Evolutionary conservation across 2,888 invertebrate genomes (phyloP).

Genomic region (Lasioglossum lativentre): DNA sequence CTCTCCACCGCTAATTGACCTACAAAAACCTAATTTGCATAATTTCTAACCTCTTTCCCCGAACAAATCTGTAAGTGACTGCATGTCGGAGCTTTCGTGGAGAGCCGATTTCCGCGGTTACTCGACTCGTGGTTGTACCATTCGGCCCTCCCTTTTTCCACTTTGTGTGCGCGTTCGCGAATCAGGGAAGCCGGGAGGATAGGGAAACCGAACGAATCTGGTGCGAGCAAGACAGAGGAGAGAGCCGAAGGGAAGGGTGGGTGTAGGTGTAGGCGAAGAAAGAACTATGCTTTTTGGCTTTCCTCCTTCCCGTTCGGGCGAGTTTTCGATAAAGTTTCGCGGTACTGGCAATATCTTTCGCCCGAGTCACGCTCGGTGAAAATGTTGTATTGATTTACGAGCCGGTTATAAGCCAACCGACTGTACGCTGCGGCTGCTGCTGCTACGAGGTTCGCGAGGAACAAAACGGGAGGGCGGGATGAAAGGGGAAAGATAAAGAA

Average conservation of each 20-base stretch:
- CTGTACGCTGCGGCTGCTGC: constrained; percentile 50
- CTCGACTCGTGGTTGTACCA: constrained; percentile 66
- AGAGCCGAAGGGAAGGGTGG: not conserved
- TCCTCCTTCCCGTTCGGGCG: constrained; percentile 65
- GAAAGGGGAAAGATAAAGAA: constrained; percentile 49
- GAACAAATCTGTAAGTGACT: not conserved
- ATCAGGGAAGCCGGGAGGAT: constrained; percentile 12
- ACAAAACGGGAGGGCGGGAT: constrained; percentile 33
- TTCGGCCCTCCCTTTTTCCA: constrained; percentile 46
- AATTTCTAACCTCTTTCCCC: not conserved
- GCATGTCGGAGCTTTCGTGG: constrained; percentile 60
- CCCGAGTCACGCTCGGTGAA: constrained; percentile 72
- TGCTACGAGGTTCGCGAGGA: constrained; percentile 47
- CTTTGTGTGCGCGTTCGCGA: constrained; percentile 32
- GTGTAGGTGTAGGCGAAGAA: constrained; percentile 29
- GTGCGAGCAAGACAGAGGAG: not conserved
- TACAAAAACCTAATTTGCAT: not conserved
- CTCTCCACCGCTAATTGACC: not conserved
- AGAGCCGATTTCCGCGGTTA: constrained; percentile 75
- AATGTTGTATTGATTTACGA: constrained; percentile 76
- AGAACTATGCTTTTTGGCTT: constrained; percentile 61
- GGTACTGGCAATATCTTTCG: constrained; percentile 76
- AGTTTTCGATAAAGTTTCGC: constrained; percentile 81
- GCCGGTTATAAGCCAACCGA: constrained; percentile 70
- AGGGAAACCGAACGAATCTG: not conserved